Evolutionary conservation across 2,888 invertebrate genomes (phyloP).

Genomic region (Cremastinae sp.): DNA sequence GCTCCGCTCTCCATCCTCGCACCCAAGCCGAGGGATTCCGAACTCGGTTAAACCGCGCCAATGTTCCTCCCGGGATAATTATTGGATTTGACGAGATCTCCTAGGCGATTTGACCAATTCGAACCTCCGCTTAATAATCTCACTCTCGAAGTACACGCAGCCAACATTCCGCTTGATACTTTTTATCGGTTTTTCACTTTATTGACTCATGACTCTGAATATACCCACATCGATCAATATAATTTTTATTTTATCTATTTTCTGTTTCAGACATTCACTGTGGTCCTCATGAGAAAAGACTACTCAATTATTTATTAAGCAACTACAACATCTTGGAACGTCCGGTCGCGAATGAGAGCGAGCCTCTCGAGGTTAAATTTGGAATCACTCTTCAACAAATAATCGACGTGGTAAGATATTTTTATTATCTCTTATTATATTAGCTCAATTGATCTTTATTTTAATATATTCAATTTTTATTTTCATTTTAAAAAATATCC

Average conservation of each 20-base stretch:
- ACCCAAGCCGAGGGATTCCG: conserved; percentile 40
- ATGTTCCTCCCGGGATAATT: conserved; percentile 49
- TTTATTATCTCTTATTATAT: conserved; percentile 58
- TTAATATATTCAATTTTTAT: too few species aligned
- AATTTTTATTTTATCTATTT: neutral
- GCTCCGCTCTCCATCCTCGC: neutral
- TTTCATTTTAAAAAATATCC: too few species aligned
- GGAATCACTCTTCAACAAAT: conserved; percentile 96
- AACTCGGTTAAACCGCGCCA: conserved; percentile 62
- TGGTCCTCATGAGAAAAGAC: conserved; percentile 93
- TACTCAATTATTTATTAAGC: conserved; percentile 90
- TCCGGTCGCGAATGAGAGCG: conserved; percentile 95
- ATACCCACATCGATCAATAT: neutral
- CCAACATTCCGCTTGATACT: neutral
- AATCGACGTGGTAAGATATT: conserved; percentile 94
- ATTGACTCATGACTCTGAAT: neutral
- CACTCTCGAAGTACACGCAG: neutral
- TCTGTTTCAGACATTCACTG: conserved; percentile 89
- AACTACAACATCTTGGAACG: conserved; percentile 94
- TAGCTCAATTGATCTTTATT: too few species aligned
- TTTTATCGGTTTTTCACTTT: neutral
- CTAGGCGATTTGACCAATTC: conserved; percentile 5
- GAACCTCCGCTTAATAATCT: neutral
- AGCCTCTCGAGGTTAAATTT: conserved; percentile 93
- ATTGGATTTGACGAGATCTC: conserved; percentile 54